Evolutionary conservation across 2,888 invertebrate species (phyloP).

Genomic region (Mythimna pallens): DNA sequence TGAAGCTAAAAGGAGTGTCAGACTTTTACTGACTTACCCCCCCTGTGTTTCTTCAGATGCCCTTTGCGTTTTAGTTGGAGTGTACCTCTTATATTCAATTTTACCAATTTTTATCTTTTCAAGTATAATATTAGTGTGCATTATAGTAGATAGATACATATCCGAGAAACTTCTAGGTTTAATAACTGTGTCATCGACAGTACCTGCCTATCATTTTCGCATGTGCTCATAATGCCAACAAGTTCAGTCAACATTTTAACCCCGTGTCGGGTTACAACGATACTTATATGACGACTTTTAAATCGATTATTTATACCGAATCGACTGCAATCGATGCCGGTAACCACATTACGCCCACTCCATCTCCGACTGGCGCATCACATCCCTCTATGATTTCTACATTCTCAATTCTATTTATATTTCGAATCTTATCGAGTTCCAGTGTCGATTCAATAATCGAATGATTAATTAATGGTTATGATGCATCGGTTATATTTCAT

Average conservation of each 20-base stretch:
- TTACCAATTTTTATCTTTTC: no score
- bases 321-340: slow-evolving; percentile 74
- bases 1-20: no score
- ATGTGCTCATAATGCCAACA: slow-evolving; percentile 76
- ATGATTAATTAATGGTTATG: slow-evolving; percentile 57
- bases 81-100: no score
- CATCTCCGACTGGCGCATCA: slow-evolving; percentile 67
- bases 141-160: no score
- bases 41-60: no score
- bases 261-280: slow-evolving; percentile 80
- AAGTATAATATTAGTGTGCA: no score
- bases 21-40: no score
- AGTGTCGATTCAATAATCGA: slow-evolving; percentile 55
- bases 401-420: slow-evolving; percentile 71
- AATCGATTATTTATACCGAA: slow-evolving; percentile 86
- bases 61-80: no score
- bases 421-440: slow-evolving; percentile 58
- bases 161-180: background rate
- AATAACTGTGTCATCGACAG: slow-evolving; percentile 49
- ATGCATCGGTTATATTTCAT: slow-evolving; percentile 61
- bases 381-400: slow-evolving; percentile 78
- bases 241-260: slow-evolving; percentile 76
- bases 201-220: slow-evolving; percentile 82
- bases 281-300: slow-evolving; percentile 76
- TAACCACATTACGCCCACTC: slow-evolving; percentile 83